phyloP scores from a whole-genome alignment of 2,797 vertebrate species.

The Dicrostonyx torquatus region DNA sequence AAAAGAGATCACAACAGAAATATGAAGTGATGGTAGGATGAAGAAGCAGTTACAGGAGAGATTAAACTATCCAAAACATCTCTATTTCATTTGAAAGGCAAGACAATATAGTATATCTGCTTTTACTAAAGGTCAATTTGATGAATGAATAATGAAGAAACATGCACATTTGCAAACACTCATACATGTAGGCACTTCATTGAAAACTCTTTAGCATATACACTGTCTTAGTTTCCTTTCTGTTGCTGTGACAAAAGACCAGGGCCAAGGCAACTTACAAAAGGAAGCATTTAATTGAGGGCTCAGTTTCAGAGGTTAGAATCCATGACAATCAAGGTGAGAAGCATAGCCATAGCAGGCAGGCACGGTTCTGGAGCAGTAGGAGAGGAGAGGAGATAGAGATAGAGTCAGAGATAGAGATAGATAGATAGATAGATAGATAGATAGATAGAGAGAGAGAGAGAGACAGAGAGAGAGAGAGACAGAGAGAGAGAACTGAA shows the following conservation, averaged over 20 bases:
- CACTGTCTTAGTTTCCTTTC: neutral
- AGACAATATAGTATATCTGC: neutral
- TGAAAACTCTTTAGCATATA: neutral
- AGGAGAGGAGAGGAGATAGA: no score
- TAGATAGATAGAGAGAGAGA: no score
- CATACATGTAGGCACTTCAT: neutral
- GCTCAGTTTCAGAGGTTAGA: neutral
- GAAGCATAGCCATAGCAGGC: no score
- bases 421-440: no score
- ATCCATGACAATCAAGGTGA: neutral
- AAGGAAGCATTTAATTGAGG: neutral
- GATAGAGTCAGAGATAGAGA: neutral
- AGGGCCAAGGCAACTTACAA: neutral
- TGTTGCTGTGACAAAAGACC: neutral
- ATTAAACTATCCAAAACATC: neutral
- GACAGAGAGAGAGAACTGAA: neutral
- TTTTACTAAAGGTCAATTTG: neutral
- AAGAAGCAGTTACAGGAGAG: neutral
- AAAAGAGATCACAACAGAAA: conserved; percentile 2
- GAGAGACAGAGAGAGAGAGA: neutral
- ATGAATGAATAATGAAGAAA: neutral
- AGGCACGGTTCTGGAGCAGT: neutral
- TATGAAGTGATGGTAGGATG: neutral
- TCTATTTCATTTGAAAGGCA: neutral
- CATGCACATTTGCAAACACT: neutral